Percentiles rank a stretch among this genome's conserved stretches.
phyloP scores from a whole-genome alignment of 2,113 vertebrate species.

The Sander vitreus region DNA sequence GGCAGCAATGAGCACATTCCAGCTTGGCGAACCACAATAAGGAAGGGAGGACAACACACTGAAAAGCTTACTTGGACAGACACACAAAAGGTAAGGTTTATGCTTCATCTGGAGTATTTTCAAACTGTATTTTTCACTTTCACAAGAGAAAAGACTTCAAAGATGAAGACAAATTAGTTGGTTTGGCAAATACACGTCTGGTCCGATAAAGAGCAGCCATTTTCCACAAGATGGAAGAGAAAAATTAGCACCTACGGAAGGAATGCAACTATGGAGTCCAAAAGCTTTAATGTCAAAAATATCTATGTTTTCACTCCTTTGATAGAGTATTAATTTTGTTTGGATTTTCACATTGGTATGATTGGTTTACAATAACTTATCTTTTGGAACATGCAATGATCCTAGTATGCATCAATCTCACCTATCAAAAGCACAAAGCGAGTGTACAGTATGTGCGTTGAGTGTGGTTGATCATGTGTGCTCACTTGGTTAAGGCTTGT shows the following conservation, averaged over 20 bases:
- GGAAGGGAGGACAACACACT: no score
- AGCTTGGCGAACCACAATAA: no score
- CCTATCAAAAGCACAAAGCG: neutral
- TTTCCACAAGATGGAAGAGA: neutral
- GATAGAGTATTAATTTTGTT: neutral
- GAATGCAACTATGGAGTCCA: neutral
- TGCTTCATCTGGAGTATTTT: no score
- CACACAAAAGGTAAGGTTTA: no score
- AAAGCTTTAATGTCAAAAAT: neutral
- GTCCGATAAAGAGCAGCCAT: neutral
- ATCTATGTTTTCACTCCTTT: neutral
- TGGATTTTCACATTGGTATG: neutral
- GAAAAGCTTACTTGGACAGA: no score
- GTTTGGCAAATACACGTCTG: neutral
- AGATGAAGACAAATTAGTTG: neutral
- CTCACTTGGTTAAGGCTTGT: constrained; percentile 91
- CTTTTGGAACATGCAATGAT: neutral
- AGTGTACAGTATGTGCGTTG: neutral
- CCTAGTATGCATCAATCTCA: neutral
- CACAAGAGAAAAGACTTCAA: no score
- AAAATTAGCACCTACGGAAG: neutral
- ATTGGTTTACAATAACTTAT: neutral
- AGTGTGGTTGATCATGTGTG: neutral
- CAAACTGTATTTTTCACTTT: no score
- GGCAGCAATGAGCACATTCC: no score